Conservation (phyloP, 2,113 vertebrate genomes). For the Sylvilagus bachmani region DNA sequence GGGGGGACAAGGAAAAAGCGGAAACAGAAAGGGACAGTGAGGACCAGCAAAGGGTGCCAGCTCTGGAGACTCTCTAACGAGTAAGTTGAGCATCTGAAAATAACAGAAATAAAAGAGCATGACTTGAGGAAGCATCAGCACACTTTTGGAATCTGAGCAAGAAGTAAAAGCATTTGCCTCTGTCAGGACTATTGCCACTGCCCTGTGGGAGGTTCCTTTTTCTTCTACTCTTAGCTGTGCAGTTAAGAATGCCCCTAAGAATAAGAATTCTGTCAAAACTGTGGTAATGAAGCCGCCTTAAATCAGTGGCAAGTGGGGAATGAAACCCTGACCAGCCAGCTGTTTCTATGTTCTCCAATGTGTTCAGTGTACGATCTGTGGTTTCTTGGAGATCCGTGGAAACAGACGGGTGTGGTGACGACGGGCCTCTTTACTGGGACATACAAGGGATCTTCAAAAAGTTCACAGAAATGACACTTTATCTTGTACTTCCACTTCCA, state of each 20-base stretch:
- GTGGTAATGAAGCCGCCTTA: background rate
- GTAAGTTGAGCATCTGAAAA: constrained; percentile 39
- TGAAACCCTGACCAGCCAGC: background rate
- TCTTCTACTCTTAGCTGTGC: constrained; percentile 22
- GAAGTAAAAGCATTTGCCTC: constrained; percentile 40
- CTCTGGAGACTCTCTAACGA: background rate
- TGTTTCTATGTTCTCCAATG: background rate
- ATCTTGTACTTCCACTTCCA: too few relatives aligned
- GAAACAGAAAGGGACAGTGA: background rate
- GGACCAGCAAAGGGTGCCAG: background rate
- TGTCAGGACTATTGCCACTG: background rate
- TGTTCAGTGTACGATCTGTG: background rate
- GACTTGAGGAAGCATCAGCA: background rate
- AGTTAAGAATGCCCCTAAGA: background rate
- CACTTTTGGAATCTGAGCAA: constrained; percentile 56
- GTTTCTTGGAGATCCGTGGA: background rate
- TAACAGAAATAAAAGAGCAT: constrained; percentile 25
- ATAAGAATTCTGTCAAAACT: background rate
- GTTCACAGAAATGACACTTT: too few relatives aligned
- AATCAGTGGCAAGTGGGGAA: constrained; percentile 21
- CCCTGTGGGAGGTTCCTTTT: background rate
- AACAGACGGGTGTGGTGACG: background rate
- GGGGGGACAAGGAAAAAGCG: background rate
- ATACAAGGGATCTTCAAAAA: background rate
- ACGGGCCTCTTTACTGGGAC: background rate